A percentile compares a stretch with the other conserved stretches of the same genome.
Evolutionary conservation across 2,113 vertebrate species (phyloP).

Genomic region (Microcebus griseorufus): DNA sequence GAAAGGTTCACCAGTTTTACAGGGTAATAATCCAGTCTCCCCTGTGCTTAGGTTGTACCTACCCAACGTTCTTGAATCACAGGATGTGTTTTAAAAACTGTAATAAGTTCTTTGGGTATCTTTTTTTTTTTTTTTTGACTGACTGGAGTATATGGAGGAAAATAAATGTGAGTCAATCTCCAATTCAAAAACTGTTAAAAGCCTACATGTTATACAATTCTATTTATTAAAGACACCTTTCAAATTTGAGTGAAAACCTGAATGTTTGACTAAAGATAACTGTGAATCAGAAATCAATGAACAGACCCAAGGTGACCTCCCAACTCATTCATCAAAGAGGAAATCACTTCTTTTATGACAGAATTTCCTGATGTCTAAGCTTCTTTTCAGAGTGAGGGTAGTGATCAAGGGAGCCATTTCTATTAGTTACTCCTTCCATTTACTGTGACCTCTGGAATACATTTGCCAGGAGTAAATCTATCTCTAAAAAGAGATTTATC

Average conservation of each 20-base stretch:
- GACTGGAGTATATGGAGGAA: neutral
- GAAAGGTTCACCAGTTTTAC: neutral
- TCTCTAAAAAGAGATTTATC: slow-evolving; percentile 27
- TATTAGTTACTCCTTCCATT: slow-evolving; percentile 15
- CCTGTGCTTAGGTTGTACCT: neutral
- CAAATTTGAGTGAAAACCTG: slow-evolving; percentile 40
- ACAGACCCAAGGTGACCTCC: slow-evolving; percentile 20
- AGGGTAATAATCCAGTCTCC: neutral
- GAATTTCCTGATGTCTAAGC: slow-evolving; percentile 1
- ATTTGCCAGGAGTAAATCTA: slow-evolving; percentile 24
- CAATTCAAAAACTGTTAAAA: neutral
- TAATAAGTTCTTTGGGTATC: neutral
- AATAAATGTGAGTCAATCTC: slow-evolving; percentile 1
- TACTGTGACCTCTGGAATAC: slow-evolving; percentile 24
- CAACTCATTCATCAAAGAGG: slow-evolving; percentile 36
- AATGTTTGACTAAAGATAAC: slow-evolving; percentile 48
- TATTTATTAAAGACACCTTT: slow-evolving; percentile 41
- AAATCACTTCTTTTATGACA: slow-evolving; percentile 22
- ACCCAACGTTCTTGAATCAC: neutral
- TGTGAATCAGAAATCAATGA: slow-evolving; percentile 42
- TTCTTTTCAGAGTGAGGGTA: neutral
- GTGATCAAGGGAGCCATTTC: slow-evolving; percentile 9
- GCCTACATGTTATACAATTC: neutral
- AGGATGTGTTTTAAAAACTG: neutral
- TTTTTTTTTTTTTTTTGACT: neutral